phyloP scores from a whole-genome alignment of 2,797 vertebrate genomes.

The Mycteria americana region DNA sequence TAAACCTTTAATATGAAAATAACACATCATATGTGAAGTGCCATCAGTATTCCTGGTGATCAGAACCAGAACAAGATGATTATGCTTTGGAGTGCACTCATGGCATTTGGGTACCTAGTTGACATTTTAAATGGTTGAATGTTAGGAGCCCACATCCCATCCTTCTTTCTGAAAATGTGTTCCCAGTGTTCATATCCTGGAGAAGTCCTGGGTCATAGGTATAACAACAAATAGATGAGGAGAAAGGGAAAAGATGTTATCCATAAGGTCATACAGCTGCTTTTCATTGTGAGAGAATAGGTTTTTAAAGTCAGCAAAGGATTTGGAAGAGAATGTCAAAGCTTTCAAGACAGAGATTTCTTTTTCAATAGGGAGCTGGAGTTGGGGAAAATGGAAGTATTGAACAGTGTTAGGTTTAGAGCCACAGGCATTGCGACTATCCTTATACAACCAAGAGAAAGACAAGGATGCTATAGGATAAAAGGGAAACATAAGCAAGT shows the following conservation, averaged over 20 bases:
- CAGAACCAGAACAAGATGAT: background rate
- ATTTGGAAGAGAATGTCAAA: conserved; percentile 8
- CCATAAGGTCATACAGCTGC: background rate
- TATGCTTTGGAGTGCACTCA: background rate
- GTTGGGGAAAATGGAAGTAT: background rate
- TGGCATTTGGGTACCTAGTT: background rate
- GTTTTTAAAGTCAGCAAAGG: background rate
- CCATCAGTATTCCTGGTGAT: background rate
- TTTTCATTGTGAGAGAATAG: background rate
- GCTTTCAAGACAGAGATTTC: background rate
- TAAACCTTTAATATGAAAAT: background rate
- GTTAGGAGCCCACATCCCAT: background rate
- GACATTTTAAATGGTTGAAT: background rate
- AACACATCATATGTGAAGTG: background rate
- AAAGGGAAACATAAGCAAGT: background rate
- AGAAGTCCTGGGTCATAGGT: background rate
- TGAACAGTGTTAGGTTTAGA: background rate
- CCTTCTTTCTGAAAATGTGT: background rate
- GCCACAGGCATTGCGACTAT: background rate
- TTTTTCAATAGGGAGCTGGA: background rate
- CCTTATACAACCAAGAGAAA: background rate
- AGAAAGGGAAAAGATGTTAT: background rate
- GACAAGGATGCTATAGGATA: background rate
- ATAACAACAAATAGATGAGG: background rate
- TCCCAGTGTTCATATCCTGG: background rate